Conservation (phyloP, 1,140 invertebrate species). For the Trichonephila clavata region DNA sequence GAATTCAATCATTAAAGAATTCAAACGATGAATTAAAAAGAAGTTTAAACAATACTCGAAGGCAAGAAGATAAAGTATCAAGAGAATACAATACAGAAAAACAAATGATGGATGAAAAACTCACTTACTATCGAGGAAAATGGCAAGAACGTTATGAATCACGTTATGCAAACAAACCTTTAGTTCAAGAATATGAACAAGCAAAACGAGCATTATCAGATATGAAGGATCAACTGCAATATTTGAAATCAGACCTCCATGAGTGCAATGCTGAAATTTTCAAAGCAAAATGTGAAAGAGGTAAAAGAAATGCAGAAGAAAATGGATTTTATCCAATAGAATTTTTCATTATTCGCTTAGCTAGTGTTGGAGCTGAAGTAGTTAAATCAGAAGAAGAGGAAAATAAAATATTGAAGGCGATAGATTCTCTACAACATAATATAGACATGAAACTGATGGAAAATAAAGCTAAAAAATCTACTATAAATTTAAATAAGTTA, state of each 20-base stretch:
- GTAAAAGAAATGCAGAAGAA: conserved; percentile 60
- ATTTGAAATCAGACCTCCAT: conserved; percentile 11
- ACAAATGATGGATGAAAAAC: background rate
- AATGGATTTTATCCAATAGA: conserved; percentile 60
- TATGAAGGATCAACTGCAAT: conserved; percentile 2
- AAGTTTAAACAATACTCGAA: background rate
- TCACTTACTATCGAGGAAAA: background rate
- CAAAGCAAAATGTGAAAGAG: conserved; percentile 65
- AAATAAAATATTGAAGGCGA: background rate
- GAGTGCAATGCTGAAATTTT: conserved; percentile 54
- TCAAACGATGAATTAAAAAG: background rate
- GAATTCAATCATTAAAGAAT: conserved; percentile 8
- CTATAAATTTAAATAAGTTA: background rate
- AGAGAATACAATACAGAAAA: background rate
- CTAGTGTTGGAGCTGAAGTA: background rate
- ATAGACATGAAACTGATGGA: background rate
- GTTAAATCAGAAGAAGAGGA: background rate
- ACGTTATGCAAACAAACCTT: conserved; percentile 12
- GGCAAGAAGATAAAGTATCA: background rate
- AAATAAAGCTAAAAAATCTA: background rate
- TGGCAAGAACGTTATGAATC: conserved; percentile 53
- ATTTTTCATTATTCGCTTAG: conserved; percentile 28
- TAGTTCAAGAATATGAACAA: conserved; percentile 21
- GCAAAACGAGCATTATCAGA: background rate
- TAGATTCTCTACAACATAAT: background rate